Evolutionary conservation across 2,797 vertebrate genomes (phyloP), one percentile per base, ranked within the genome.

Genomic region (Aotus griseimembra): DNA sequence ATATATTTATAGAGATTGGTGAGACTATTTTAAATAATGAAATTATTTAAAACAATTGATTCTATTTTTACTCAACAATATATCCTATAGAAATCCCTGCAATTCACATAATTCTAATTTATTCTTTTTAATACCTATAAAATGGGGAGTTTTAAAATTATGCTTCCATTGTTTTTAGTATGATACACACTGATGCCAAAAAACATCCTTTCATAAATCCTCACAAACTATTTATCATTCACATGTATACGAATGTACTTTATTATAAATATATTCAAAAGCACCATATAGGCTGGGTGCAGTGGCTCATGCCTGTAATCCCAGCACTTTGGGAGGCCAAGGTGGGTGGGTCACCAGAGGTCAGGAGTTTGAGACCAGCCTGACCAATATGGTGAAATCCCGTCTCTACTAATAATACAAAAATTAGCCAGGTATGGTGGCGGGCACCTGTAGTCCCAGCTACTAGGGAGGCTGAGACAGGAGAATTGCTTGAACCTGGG

Each of bases 261-360:
- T 85, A 75, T 28, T 76, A 85, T 75, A 89, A 77, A 84, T 72
- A 26, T 64, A 72, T 85, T 90, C 52, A 90, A 85, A 92, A 95
- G 67, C 46, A 95, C 7, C 19, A 67, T 67, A 67, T 67, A 67
- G 52, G 52, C 52, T 1, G 3, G 52, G 20, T 1, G 1, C 1
- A 20, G 52, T 55, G 52, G 52, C 52, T 55, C 52, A 55, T 22
- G 52, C 20, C 52, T 55, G 52, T 55, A 55, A 55, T 55, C 7
- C 52, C 52, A 55, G 52, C 52, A 55, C 52, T 55, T 55, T 55
- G 52, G 52, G 52, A 55, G 7, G 52, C 52, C 52, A 55, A 55
- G 20, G 20, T 55, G 52, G 52, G 52, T 22, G 20, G 52, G 22
- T 55, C 52, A 55, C 52, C 20, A 55, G 52, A 55, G 52, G 52